Conservation (phyloP, 2,888 invertebrate genomes). For the Rhingia campestris region DNA sequence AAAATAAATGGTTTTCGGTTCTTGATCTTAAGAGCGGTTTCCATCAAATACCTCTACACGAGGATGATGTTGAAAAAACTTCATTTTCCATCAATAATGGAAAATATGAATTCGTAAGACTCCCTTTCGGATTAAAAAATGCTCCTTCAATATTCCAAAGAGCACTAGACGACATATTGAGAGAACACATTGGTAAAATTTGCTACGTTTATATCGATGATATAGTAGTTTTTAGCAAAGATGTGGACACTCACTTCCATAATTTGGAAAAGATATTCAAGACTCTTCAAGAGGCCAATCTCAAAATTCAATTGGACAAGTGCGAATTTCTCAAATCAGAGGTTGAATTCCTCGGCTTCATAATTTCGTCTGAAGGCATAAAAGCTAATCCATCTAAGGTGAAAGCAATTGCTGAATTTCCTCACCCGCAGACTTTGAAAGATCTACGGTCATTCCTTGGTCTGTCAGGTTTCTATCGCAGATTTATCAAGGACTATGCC, state of each 20-base stretch:
- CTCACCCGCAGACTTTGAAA: conserved; percentile 12
- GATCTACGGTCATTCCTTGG: conserved; percentile 32
- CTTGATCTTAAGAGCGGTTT: too few relatives aligned
- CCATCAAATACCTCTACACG: too few relatives aligned
- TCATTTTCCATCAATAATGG: conserved; percentile 9
- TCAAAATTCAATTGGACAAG: too few relatives aligned
- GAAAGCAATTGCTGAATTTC: conserved; percentile 3
- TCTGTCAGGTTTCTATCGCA: neutral
- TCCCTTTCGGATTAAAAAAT: conserved; percentile 18
- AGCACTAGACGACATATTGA: conserved; percentile 11
- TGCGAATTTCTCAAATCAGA: too few relatives aligned
- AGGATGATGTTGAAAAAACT: neutral
- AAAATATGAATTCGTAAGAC: conserved; percentile 19
- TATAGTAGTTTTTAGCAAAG: conserved; percentile 21
- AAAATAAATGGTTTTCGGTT: too few relatives aligned
- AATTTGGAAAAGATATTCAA: conserved; percentile 38
- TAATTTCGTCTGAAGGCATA: conserved; percentile 3
- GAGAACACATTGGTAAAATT: neutral
- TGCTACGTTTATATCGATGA: conserved; percentile 26
- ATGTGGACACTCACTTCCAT: conserved; percentile 15
- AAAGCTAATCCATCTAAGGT: conserved; percentile 1
- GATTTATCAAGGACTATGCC: too few relatives aligned
- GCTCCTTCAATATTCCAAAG: conserved; percentile 12
- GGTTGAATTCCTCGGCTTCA: conserved; percentile 33
- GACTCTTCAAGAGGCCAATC: conserved; percentile 29